phyloP scores from a whole-genome alignment of 2,888 invertebrate genomes.

The Laothoe populi region DNA sequence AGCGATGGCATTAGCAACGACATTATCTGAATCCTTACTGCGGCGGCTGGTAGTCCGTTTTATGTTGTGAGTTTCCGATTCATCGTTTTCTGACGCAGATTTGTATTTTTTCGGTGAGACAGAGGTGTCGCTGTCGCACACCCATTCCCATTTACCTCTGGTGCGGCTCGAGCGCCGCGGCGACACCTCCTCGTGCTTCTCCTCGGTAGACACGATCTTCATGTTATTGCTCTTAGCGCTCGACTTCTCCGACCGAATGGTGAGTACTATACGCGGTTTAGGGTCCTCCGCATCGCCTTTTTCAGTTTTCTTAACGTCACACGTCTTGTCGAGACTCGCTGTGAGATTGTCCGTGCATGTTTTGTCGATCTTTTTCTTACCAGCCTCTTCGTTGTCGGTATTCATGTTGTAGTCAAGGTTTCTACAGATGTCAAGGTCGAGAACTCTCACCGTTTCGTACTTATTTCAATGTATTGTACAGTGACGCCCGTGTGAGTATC shows the following conservation, averaged over 20 bases:
- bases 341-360: slow-evolving; percentile 53
- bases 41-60: slow-evolving; percentile 87
- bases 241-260: slow-evolving; percentile 86
- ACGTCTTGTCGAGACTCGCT: slow-evolving; percentile 55
- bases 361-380: slow-evolving; percentile 66
- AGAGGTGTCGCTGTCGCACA: slow-evolving; percentile 62
- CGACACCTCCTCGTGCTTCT: slow-evolving; percentile 70
- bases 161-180: slow-evolving; percentile 68
- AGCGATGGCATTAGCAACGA: slow-evolving; percentile 89
- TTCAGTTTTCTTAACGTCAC: slow-evolving; percentile 59
- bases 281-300: slow-evolving; percentile 68
- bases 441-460: slow-evolving; percentile 34
- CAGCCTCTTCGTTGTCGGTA: slow-evolving; percentile 59
- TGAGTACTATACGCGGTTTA: slow-evolving; percentile 86
- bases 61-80: slow-evolving; percentile 63
- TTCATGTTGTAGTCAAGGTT: slow-evolving; percentile 71
- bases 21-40: slow-evolving; percentile 87
- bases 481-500: neutral
- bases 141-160: slow-evolving; percentile 70
- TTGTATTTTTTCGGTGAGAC: slow-evolving; percentile 60
- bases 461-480: slow-evolving; percentile 6
- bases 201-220: slow-evolving; percentile 79
- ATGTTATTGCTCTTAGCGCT: slow-evolving; percentile 81
- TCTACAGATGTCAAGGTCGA: slow-evolving; percentile 43
- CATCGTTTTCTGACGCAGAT: slow-evolving; percentile 70